These are phyloP conservation scores for Hedychridium roseum DNA, from an alignment of 2,888 invertebrate genomes.

Conservation along the genomic window DNA sequence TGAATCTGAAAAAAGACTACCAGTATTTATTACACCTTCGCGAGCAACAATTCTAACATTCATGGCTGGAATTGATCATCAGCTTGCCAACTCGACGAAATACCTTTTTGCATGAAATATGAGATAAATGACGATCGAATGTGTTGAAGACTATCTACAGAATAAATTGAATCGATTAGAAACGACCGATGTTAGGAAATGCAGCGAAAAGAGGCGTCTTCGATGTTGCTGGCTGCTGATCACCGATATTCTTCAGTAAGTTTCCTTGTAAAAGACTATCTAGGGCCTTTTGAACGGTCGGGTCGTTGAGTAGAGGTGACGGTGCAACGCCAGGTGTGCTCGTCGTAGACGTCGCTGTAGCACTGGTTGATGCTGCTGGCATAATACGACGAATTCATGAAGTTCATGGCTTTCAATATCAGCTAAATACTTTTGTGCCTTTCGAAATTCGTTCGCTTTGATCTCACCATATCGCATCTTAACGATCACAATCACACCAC, in stretches of 20 bases:
- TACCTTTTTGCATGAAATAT: no score
- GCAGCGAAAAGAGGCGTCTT: constrained; percentile 58
- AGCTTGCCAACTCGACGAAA: no score
- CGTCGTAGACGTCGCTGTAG: constrained; percentile 42
- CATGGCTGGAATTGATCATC: no score
- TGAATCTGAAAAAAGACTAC: no score
- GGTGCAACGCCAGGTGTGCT: constrained; percentile 58
- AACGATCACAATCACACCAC: constrained; percentile 23
- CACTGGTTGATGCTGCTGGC: constrained; percentile 54
- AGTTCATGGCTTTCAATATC: constrained; percentile 23
- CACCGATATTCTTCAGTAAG: constrained; percentile 66
- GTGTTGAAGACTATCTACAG: no score
- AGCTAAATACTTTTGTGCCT: constrained; percentile 10
- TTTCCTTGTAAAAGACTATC: constrained; percentile 73
- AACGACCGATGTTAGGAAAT: constrained; percentile 59
- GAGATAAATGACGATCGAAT: no score
- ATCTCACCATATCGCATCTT: constrained; percentile 18
- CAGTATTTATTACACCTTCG: no score
- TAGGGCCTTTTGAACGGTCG: constrained; percentile 80
- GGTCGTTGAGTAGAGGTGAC: constrained; percentile 75
- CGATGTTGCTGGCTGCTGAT: constrained; percentile 48
- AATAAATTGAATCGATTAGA: no score
- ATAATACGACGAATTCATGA: constrained; percentile 48
- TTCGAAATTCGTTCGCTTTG: constrained; percentile 38
- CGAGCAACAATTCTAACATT: no score